A percentile compares a stretch with the other conserved stretches of the same genome.
These are phyloP conservation scores for Pachypanchax playfairii DNA, from an alignment of 2,113 vertebrate species.

Conservation along the genomic window DNA sequence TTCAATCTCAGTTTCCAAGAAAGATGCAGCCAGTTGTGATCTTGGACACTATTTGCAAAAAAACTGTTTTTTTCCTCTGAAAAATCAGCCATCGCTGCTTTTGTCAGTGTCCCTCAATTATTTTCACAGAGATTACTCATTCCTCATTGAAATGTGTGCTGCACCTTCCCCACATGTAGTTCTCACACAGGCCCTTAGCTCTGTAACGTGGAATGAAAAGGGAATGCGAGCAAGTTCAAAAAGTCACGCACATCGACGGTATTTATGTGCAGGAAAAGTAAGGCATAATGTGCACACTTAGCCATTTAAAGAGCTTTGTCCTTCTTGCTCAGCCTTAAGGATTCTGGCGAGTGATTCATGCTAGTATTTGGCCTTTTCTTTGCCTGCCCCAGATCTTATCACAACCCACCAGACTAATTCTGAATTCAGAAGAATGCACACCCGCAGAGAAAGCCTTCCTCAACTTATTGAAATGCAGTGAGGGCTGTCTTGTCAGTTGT, in stretches of 20 bases:
- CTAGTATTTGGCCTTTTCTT: constrained; percentile 77
- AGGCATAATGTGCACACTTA: constrained; percentile 52
- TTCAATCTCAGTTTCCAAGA: constrained; percentile 73
- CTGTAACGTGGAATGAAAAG: constrained; percentile 27
- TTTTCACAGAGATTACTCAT: constrained; percentile 58
- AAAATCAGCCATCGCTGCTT: constrained; percentile 41
- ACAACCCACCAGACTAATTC: constrained; percentile 76
- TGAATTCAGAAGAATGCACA: constrained; percentile 73
- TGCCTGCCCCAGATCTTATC: constrained; percentile 78
- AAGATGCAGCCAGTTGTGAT: constrained; percentile 73
- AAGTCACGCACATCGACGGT: constrained; percentile 33
- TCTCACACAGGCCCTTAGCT: constrained; percentile 17
- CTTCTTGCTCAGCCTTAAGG: constrained; percentile 64
- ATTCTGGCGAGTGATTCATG: constrained; percentile 75
- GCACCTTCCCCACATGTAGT: constrained; percentile 8
- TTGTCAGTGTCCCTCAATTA: constrained; percentile 56
- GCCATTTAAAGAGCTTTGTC: constrained; percentile 53
- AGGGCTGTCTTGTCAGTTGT: constrained; percentile 76
- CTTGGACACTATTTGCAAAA: constrained; percentile 52
- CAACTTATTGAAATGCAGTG: constrained; percentile 79
- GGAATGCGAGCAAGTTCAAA: constrained; percentile 33
- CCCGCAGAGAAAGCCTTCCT: constrained; percentile 72
- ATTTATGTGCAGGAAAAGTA: constrained; percentile 23
- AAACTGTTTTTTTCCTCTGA: constrained; percentile 42
- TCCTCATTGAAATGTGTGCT: constrained; percentile 47